Base-by-base conservation (phyloP, 2,888 invertebrate genomes). In the Caenorhabditis sp. region DNA sequence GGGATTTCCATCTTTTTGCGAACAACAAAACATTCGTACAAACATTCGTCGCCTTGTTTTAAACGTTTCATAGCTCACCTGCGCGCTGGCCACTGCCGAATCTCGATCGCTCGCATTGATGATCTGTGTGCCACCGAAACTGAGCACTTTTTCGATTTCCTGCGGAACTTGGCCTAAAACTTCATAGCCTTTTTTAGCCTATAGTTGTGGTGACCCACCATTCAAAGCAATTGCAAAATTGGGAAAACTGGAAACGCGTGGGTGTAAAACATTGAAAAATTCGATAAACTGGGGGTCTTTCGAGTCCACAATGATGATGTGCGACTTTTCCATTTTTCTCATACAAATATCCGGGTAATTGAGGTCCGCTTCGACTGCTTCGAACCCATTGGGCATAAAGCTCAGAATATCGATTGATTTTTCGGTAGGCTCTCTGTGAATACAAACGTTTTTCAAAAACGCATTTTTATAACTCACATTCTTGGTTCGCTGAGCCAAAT, bases 231-330 rank as follows among this genome's bases (percentile, higher is more conserved):
- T 26, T 17, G 43, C 17, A 26, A 35, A 45, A 3, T 17, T 22
- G 13, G 65, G 65, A 39, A 65, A 65, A 26, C 26, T 24, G 17
- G 20, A 43, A 9, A 65, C 8, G 17, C 27, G 30, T 24, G 3
- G 8, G 6, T 2, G 20, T 3, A 53, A 63, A 24, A 53, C 27
- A 0, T 35, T 20, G 13, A 63, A 55, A 45, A 63, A 26, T 3
- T 52, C 43, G 24, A 41, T 50, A 22, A 39, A 27, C 6, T 30
- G 11, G 1, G 35, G 15, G 11, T 46, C 35, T 46, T 53, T 32
- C n/a, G n/a, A 2, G n/a, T 46, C 46, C 2, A 46, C 3, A 7
- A 46, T 24, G 1, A 17, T 13, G 8, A 32, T 13, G 15, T 26
- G 15, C 2, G 39, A 13, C 3, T 9, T 48, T 30, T 39, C 20